phyloP scores from a whole-genome alignment of 2,888 invertebrate species.

The Caenorhabditis sinica region DNA sequence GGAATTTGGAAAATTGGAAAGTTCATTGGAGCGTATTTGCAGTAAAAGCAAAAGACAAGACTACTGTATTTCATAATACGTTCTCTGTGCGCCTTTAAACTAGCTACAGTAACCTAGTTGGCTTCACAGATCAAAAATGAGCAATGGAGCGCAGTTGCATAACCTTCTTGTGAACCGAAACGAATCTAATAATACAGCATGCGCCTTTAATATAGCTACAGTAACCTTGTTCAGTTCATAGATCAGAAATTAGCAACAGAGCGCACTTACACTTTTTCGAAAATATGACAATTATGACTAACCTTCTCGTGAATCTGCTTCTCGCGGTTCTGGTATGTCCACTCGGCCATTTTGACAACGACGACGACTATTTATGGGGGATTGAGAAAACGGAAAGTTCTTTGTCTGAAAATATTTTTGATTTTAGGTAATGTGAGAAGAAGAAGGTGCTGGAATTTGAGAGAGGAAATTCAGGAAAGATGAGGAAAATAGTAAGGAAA shows the following conservation, averaged over 20 bases:
- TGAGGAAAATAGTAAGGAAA: too few species aligned
- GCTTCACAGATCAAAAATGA: too few species aligned
- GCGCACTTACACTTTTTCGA: background rate
- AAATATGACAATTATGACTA: background rate
- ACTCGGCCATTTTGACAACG: constrained; percentile 55
- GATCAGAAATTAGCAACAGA: background rate
- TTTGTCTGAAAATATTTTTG: constrained; percentile 3
- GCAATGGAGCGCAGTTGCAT: too few species aligned
- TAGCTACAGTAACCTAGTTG: too few species aligned
- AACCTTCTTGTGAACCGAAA: too few species aligned
- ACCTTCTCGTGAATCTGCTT: constrained; percentile 72
- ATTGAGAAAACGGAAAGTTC: background rate
- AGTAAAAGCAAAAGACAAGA: background rate
- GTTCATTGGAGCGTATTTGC: background rate
- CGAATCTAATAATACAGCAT: too few species aligned
- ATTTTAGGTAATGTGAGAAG: background rate
- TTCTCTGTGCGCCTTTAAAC: too few species aligned
- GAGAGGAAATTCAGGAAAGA: too few species aligned
- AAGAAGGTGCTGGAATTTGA: too few species aligned
- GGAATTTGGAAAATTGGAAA: background rate
- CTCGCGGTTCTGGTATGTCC: constrained; percentile 67
- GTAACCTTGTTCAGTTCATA: background rate
- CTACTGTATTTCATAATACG: too few species aligned
- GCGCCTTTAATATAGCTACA: background rate
- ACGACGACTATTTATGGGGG: background rate